Evolutionary conservation across 2,888 invertebrate genomes (phyloP).

Genomic region (Cremastinae sp.): DNA sequence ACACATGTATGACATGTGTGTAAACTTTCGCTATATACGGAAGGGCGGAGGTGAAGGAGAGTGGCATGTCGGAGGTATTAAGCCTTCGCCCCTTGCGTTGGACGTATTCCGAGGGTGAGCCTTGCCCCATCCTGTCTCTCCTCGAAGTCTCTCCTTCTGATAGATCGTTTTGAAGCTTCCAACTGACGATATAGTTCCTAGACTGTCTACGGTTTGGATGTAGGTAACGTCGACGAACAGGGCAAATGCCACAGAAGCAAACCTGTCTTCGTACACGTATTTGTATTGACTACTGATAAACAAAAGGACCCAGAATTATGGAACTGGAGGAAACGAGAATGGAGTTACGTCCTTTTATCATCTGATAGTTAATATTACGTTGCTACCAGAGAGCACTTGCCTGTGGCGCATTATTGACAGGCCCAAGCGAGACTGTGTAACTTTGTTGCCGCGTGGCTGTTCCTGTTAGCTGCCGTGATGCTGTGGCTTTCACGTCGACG

Average conservation of each 20-base stretch:
- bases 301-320: slow-evolving; percentile 42
- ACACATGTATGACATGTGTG: neutral
- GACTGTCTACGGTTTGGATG: slow-evolving; percentile 29
- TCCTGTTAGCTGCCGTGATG: slow-evolving; percentile 27
- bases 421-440: slow-evolving; percentile 66
- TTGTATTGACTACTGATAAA: slow-evolving; percentile 27
- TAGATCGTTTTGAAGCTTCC: slow-evolving; percentile 47
- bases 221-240: slow-evolving; percentile 32
- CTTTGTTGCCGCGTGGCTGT: slow-evolving; percentile 61
- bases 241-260: slow-evolving; percentile 39
- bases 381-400: slow-evolving; percentile 58
- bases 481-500: slow-evolving; percentile 26
- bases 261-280: slow-evolving; percentile 8
- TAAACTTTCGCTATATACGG: slow-evolving; percentile 4
- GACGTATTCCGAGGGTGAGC: slow-evolving; percentile 59
- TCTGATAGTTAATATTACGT: slow-evolving; percentile 26
- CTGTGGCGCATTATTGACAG: slow-evolving; percentile 72
- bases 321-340: slow-evolving; percentile 9
- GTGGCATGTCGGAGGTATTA: slow-evolving; percentile 58
- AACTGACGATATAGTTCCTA: slow-evolving; percentile 50
- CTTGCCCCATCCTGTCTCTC: slow-evolving; percentile 14
- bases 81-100: slow-evolving; percentile 52
- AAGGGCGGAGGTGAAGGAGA: slow-evolving; percentile 40
- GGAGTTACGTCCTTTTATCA: slow-evolving; percentile 9
- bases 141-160: slow-evolving; percentile 19